Evolutionary conservation across 2,113 vertebrate species (phyloP).

Genomic region (Tachuris rubrigastra): DNA sequence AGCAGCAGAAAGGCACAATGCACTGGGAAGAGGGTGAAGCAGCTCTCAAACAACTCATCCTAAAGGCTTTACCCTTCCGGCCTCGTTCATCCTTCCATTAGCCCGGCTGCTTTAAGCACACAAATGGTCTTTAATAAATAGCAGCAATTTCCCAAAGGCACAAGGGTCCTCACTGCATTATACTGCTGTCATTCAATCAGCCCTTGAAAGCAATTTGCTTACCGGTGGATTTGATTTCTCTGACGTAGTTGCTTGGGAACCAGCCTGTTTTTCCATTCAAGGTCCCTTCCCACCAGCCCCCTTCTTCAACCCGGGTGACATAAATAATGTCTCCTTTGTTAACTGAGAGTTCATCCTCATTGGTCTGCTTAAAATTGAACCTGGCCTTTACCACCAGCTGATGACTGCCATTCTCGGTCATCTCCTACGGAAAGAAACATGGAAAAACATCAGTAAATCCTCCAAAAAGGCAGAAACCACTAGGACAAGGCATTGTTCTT

Average conservation of each 20-base stretch:
- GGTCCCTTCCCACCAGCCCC: conserved; percentile 98
- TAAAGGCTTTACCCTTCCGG: background rate
- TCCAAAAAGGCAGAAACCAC: background rate
- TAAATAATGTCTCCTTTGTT: conserved; percentile 93
- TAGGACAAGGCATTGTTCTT: conserved; percentile 1
- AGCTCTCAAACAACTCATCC: background rate
- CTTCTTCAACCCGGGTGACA: conserved; percentile 94
- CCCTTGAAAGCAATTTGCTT: conserved; percentile 64
- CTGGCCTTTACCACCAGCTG: conserved; percentile 92
- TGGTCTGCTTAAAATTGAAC: conserved; percentile 98
- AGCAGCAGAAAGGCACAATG: background rate
- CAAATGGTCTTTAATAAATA: background rate
- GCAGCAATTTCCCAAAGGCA: conserved; percentile 30
- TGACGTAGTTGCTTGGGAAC: conserved; percentile 99
- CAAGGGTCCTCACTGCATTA: background rate
- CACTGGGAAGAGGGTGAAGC: background rate
- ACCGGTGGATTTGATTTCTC: conserved; percentile 94
- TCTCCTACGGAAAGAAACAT: conserved; percentile 80
- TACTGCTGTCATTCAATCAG: background rate
- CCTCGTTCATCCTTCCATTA: background rate
- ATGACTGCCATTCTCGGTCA: conserved; percentile 92
- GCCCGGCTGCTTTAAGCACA: background rate
- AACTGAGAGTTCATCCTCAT: conserved; percentile 97
- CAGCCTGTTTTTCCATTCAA: conserved; percentile 92
- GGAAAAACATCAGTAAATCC: background rate